Conservation (phyloP, 2,797 vertebrate species). For the Microctenopoma steveboyesi region DNA sequence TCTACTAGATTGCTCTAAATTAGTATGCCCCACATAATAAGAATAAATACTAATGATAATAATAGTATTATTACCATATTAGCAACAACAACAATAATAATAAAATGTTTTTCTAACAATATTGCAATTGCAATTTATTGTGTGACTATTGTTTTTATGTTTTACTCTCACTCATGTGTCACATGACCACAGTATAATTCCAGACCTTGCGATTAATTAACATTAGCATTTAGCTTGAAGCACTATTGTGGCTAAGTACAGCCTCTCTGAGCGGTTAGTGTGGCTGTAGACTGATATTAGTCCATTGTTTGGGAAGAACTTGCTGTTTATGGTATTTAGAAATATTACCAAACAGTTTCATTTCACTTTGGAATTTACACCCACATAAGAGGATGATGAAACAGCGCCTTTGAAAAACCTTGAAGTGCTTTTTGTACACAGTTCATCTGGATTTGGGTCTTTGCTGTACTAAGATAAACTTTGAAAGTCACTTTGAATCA, state of each 20-base stretch:
- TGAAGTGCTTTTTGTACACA: conserved; percentile 11
- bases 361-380: neutral
- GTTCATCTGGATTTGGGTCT: conserved; percentile 36
- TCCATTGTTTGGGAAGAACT: conserved; percentile 3
- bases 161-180: too few relatives aligned
- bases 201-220: too few relatives aligned
- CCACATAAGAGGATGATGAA: neutral
- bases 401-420: neutral
- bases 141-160: too few relatives aligned
- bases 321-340: neutral
- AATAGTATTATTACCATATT: too few relatives aligned
- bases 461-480: conserved; percentile 66
- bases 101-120: too few relatives aligned
- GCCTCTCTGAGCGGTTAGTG: neutral
- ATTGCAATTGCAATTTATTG: too few relatives aligned
- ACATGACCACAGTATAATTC: too few relatives aligned
- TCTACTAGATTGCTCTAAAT: too few relatives aligned
- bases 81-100: too few relatives aligned
- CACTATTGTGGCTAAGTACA: neutral
- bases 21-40: too few relatives aligned
- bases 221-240: neutral
- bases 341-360: neutral
- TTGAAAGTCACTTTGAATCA: conserved; percentile 85
- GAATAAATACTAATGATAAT: too few relatives aligned
- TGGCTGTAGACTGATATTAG: neutral